phyloP scores from a whole-genome alignment of 1,140 invertebrate genomes.

The Platyura marginata region DNA sequence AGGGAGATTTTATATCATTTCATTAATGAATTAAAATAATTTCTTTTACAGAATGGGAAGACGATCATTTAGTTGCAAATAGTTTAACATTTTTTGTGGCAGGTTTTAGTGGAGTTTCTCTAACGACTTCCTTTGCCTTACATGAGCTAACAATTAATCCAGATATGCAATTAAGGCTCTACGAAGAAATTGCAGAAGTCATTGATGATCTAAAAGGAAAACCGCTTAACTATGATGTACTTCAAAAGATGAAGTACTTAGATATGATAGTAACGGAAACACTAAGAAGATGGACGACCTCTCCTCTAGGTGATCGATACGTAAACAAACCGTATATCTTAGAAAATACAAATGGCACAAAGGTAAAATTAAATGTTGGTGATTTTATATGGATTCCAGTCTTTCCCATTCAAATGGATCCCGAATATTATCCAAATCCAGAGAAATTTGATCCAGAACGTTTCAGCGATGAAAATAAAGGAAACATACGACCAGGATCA shows the following conservation, averaged over 20 bases:
- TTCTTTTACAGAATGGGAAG: conserved; percentile 4
- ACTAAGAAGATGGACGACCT: conserved; percentile 33
- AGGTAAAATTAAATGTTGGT: conserved; percentile 10
- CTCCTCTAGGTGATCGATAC: conserved; percentile 28
- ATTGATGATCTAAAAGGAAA: conserved; percentile 3
- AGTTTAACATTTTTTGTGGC: conserved; percentile 17
- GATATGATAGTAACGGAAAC: conserved; percentile 22
- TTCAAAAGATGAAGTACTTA: too few relatives aligned
- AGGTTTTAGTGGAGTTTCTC: conserved; percentile 15
- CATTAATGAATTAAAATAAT: too few relatives aligned
- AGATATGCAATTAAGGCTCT: conserved; percentile 27
- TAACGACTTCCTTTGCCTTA: conserved; percentile 17
- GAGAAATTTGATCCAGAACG: too few relatives aligned
- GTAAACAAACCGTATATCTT: conserved; percentile 21
- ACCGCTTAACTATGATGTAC: conserved; percentile 10
- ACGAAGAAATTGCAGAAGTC: conserved; percentile 18
- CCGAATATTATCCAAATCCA: too few relatives aligned
- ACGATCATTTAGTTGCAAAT: conserved; percentile 11
- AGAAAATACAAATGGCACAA: conserved; percentile 6
- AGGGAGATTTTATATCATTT: too few relatives aligned
- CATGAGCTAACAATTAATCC: conserved; percentile 31
- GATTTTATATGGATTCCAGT: conserved; percentile 14
- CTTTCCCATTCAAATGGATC: conserved; percentile 23
- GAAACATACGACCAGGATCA: too few relatives aligned
- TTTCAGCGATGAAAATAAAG: too few relatives aligned